These are phyloP conservation scores for Anarsia innoxiella DNA, from an alignment of 2,888 invertebrate genomes.

Conservation along the genomic window DNA sequence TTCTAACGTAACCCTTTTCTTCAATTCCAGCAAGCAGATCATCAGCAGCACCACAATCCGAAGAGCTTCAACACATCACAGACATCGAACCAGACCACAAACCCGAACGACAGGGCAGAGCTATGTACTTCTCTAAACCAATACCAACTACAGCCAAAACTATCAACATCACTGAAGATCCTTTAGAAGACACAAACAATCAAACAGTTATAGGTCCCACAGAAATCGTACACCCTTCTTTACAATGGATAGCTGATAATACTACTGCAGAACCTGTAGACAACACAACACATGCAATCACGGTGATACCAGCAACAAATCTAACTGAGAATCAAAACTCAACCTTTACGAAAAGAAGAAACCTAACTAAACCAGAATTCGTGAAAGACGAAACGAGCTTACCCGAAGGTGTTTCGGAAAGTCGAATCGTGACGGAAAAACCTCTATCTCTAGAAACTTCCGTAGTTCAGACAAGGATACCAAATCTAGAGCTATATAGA, in stretches of 20 bases:
- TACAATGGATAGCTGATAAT: conserved; percentile 43
- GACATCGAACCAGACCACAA: conserved; percentile 34
- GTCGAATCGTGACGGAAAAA: conserved; percentile 62
- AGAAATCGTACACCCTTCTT: conserved; percentile 32
- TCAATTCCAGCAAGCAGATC: conserved; percentile 47
- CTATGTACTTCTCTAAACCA: conserved; percentile 60
- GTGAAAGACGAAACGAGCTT: conserved; percentile 46
- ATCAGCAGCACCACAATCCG: conserved; percentile 53
- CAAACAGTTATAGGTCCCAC: conserved; percentile 16
- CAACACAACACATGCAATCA: conserved; percentile 28
- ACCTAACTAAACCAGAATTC: conserved; percentile 50
- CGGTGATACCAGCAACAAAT: conserved; percentile 26
- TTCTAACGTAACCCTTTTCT: background rate
- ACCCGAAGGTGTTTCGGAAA: conserved; percentile 44
- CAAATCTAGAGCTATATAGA: conserved; percentile 58
- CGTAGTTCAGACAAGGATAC: conserved; percentile 57
- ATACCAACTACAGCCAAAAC: conserved; percentile 17
- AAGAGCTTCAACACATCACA: conserved; percentile 43
- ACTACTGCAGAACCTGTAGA: conserved; percentile 17
- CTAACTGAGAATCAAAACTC: conserved; percentile 39
- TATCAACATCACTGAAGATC: conserved; percentile 18
- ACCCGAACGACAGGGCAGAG: conserved; percentile 48
- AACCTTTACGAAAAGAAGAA: conserved; percentile 46
- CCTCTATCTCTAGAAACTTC: conserved; percentile 61
- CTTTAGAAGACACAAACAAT: background rate